These are phyloP conservation scores for Drosophila basisetae DNA, from an alignment of 2,888 invertebrate genomes.

Conservation along the genomic window DNA sequence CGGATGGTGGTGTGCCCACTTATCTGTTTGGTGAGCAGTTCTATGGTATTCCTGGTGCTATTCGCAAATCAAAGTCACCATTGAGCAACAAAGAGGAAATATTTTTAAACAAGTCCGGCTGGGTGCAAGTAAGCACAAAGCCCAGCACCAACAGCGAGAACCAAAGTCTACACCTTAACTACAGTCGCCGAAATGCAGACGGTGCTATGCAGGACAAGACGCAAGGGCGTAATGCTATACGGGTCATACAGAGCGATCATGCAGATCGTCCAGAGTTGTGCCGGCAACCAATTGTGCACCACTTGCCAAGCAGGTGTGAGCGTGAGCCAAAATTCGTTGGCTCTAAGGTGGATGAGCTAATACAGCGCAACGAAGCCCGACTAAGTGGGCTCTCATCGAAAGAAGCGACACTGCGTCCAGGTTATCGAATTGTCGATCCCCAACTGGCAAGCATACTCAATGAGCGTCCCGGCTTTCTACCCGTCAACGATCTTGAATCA, in stretches of 20 bases:
- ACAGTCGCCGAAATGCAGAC: constrained; percentile 76
- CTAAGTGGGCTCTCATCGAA: constrained; percentile 57
- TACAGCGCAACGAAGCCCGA: constrained; percentile 84
- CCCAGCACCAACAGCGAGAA: constrained; percentile 78
- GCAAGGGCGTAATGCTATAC: constrained; percentile 68
- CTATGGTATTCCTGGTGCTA: constrained; percentile 46
- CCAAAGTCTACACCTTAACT: constrained; percentile 79
- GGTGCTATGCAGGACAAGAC: constrained; percentile 9
- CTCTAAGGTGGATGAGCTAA: constrained; percentile 85
- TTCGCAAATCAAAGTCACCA: constrained; percentile 58
- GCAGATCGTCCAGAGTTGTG: constrained; percentile 59
- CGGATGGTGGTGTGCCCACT: constrained; percentile 77
- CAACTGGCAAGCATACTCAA: constrained; percentile 84
- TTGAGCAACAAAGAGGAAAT: constrained; percentile 82
- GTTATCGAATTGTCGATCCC: constrained; percentile 84
- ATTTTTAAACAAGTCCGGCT: constrained; percentile 85
- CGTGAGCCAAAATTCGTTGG: constrained; percentile 76
- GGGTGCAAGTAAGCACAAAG: constrained; percentile 86
- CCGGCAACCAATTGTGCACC: constrained; percentile 66
- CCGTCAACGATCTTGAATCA: constrained; percentile 85
- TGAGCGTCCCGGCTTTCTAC: constrained; percentile 85
- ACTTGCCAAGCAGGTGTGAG: constrained; percentile 61
- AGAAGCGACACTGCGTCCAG: constrained; percentile 80
- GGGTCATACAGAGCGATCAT: constrained; percentile 79
- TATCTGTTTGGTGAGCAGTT: constrained; percentile 85